A percentile compares a stretch with the other conserved stretches of the same genome.
phyloP scores from a whole-genome alignment of 2,888 invertebrate genomes.

The Steinernema hermaphroditum region DNA sequence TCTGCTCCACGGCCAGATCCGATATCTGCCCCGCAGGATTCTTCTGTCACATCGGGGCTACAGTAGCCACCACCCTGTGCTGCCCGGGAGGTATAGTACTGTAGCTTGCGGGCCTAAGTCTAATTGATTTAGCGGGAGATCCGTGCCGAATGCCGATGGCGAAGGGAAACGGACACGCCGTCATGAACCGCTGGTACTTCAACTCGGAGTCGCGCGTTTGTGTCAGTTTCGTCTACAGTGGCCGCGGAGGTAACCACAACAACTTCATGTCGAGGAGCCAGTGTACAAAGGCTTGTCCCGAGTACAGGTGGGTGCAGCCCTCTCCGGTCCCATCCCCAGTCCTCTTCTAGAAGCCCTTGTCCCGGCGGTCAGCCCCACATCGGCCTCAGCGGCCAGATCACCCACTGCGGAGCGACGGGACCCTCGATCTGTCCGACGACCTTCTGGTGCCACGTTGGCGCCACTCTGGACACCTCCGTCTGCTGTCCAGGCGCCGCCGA shows the following conservation, averaged over 20 bases:
- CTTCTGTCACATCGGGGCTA: conserved; percentile 45
- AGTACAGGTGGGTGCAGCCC: conserved; percentile 24
- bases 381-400: conserved; percentile 39
- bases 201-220: conserved; percentile 44
- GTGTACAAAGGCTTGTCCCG: conserved; percentile 36
- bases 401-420: conserved; percentile 41
- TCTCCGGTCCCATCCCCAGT: too few species aligned
- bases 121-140: conserved; percentile 35
- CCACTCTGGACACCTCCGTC: conserved; percentile 39
- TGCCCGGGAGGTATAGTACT: conserved; percentile 42
- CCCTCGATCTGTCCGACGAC: conserved; percentile 43
- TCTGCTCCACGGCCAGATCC: conserved; percentile 38
- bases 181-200: conserved; percentile 46
- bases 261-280: conserved; percentile 41
- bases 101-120: too few species aligned
- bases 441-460: conserved; percentile 45
- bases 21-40: conserved; percentile 44
- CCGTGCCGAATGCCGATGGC: conserved; percentile 39
- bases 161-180: conserved; percentile 37
- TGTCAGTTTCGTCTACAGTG: conserved; percentile 43
- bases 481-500: conserved; percentile 53
- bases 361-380: conserved; percentile 40
- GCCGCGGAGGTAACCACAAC: conserved; percentile 43
- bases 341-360: conserved; percentile 36
- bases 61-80: conserved; percentile 42